A percentile compares a stretch with the other conserved stretches of the same genome.
These are phyloP conservation scores for Drosophila monieri DNA, from an alignment of 2,888 invertebrate genomes.

Conservation along the genomic window DNA sequence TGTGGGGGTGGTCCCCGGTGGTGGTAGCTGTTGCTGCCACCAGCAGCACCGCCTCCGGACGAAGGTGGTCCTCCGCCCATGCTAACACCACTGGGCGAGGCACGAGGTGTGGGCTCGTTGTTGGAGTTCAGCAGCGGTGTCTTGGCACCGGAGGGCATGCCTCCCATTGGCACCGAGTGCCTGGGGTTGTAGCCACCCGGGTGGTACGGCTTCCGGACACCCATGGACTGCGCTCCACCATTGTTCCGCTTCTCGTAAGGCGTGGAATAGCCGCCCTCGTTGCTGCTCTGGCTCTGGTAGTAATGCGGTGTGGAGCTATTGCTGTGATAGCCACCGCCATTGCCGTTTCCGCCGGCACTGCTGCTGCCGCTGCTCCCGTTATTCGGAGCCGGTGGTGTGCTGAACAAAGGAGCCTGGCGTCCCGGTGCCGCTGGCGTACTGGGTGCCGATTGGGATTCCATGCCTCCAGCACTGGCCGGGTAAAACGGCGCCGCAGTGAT, in stretches of 20 bases:
- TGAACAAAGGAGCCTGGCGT: slow-evolving; percentile 82
- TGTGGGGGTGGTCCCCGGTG: slow-evolving; percentile 75
- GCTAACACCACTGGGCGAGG: slow-evolving; percentile 73
- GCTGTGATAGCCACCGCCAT: slow-evolving; percentile 66
- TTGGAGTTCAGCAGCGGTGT: slow-evolving; percentile 72
- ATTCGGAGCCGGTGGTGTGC: slow-evolving; percentile 82
- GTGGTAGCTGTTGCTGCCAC: slow-evolving; percentile 51
- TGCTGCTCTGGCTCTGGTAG: slow-evolving; percentile 70
- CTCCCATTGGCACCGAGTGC: slow-evolving; percentile 61
- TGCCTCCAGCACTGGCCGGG: slow-evolving; percentile 58
- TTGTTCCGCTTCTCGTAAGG: slow-evolving; percentile 77
- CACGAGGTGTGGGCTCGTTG: slow-evolving; percentile 77
- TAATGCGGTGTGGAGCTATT: slow-evolving; percentile 80
- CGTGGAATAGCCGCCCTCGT: slow-evolving; percentile 58
- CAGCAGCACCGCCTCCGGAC: slow-evolving; percentile 24
- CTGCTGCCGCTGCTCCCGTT: slow-evolving; percentile 40
- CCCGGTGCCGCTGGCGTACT: slow-evolving; percentile 81
- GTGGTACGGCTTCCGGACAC: slow-evolving; percentile 63
- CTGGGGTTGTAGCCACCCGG: slow-evolving; percentile 66
- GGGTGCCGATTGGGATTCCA: slow-evolving; percentile 82
- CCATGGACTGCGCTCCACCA: slow-evolving; percentile 24
- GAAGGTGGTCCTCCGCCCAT: slow-evolving; percentile 46
- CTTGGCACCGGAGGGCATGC: slow-evolving; percentile 64
- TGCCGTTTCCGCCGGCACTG: slow-evolving; percentile 28
- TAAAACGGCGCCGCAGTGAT: slow-evolving; percentile 81